Conservation (phyloP, 2,113 vertebrate genomes). For the Charina bottae region DNA sequence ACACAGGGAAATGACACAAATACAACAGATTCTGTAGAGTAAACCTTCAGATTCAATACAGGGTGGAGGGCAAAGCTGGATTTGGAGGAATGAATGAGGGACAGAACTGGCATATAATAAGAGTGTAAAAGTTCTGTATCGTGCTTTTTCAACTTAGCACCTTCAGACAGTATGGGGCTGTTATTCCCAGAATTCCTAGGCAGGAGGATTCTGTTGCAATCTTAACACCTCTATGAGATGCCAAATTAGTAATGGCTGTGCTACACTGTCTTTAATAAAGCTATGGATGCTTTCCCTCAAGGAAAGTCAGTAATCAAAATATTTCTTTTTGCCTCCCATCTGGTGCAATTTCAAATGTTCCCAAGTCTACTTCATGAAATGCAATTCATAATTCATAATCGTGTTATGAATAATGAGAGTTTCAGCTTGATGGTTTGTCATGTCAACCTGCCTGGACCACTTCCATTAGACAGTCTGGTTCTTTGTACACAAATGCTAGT, state of each 20-base stretch:
- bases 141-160: background rate
- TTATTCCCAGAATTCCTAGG: background rate
- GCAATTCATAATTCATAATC: slow-evolving; percentile 33
- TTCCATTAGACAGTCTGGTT: slow-evolving; percentile 17
- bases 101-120: background rate
- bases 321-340: background rate
- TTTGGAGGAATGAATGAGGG: background rate
- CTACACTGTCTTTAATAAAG: background rate
- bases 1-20: background rate
- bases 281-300: background rate
- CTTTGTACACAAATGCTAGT: slow-evolving; percentile 20
- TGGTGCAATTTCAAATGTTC: background rate
- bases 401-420: slow-evolving; percentile 18
- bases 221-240: background rate
- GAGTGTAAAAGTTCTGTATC: background rate
- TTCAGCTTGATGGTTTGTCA: slow-evolving; percentile 16
- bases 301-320: background rate
- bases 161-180: background rate
- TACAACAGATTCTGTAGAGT: background rate
- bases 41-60: background rate
- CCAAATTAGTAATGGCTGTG: background rate
- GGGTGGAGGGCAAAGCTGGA: too few relatives aligned
- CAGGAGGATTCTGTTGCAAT: background rate
- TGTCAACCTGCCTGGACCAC: slow-evolving; percentile 4
- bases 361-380: background rate